phyloP scores from a whole-genome alignment of 2,888 invertebrate species.

The Reticulitermes lucifugus region DNA sequence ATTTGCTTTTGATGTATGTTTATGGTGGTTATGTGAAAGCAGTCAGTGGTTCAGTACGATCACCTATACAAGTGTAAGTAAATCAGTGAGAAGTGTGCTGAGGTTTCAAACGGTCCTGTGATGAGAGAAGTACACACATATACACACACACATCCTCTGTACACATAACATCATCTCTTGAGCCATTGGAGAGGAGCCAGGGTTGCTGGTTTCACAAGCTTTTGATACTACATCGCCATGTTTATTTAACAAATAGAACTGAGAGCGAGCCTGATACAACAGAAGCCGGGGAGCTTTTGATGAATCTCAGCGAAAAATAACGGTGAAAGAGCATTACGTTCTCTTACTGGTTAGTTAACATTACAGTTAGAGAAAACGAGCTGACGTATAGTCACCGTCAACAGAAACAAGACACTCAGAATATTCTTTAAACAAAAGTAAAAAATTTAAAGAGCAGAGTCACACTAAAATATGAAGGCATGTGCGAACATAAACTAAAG shows the following conservation, averaged over 20 bases:
- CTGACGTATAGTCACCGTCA: background rate
- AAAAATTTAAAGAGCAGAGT: background rate
- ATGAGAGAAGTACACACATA: background rate
- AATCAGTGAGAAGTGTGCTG: constrained; percentile 5
- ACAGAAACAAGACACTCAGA: background rate
- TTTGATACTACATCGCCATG: constrained; percentile 38
- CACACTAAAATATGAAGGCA: background rate
- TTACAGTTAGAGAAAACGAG: background rate
- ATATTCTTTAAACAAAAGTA: too few relatives aligned
- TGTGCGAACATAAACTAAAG: too few relatives aligned
- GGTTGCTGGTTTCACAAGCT: constrained; percentile 21
- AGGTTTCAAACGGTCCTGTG: background rate
- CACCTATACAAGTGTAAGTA: constrained; percentile 5
- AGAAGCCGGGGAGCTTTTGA: constrained; percentile 43
- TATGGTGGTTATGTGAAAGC: background rate
- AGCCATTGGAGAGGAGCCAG: background rate
- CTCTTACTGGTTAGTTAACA: constrained; percentile 15
- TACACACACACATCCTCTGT: background rate
- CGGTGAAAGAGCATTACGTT: background rate
- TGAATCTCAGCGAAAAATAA: constrained; percentile 36
- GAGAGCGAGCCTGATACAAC: constrained; percentile 2
- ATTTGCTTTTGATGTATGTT: too few relatives aligned
- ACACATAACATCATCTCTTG: constrained; percentile 2
- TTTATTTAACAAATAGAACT: constrained; percentile 49
- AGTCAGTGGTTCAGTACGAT: background rate